Conservation (phyloP, 2,888 invertebrate genomes). For the Osmoderma eremita region DNA sequence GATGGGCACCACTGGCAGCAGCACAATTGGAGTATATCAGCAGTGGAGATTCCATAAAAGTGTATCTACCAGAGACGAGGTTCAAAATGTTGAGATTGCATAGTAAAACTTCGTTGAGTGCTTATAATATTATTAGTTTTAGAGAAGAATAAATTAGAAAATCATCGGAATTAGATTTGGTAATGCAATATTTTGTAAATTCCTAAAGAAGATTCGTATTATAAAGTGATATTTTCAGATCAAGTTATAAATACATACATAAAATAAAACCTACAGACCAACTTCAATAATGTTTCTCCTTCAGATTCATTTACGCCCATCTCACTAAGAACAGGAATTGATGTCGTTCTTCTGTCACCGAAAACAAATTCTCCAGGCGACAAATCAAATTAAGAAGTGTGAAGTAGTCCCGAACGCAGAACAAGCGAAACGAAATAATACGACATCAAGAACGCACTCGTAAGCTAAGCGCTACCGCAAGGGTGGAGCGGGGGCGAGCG, state of each 20-base stretch:
- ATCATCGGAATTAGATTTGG: too few species aligned
- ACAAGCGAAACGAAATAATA: not conserved
- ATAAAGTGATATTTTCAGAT: too few species aligned
- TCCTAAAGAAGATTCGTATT: too few species aligned
- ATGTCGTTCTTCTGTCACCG: slow-evolving; percentile 13
- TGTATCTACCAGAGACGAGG: too few species aligned
- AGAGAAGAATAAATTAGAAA: too few species aligned
- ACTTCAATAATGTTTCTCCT: slow-evolving; percentile 7
- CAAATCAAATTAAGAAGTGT: slow-evolving; percentile 37
- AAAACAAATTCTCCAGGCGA: slow-evolving; percentile 29
- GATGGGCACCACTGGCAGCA: too few species aligned
- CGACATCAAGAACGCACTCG: not conserved
- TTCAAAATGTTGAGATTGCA: too few species aligned
- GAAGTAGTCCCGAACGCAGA: slow-evolving; percentile 21
- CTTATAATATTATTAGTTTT: too few species aligned
- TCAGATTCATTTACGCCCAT: slow-evolving; percentile 1
- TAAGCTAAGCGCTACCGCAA: not conserved
- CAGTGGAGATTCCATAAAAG: too few species aligned
- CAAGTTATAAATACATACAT: not conserved
- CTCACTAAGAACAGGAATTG: not conserved
- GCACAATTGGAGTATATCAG: too few species aligned
- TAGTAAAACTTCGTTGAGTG: too few species aligned
- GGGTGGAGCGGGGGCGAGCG: not conserved
- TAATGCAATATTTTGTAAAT: too few species aligned
- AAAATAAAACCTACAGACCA: not conserved